These are phyloP conservation scores for Numenius arquata DNA, from an alignment of 2,113 vertebrate species.

Conservation along the genomic window DNA sequence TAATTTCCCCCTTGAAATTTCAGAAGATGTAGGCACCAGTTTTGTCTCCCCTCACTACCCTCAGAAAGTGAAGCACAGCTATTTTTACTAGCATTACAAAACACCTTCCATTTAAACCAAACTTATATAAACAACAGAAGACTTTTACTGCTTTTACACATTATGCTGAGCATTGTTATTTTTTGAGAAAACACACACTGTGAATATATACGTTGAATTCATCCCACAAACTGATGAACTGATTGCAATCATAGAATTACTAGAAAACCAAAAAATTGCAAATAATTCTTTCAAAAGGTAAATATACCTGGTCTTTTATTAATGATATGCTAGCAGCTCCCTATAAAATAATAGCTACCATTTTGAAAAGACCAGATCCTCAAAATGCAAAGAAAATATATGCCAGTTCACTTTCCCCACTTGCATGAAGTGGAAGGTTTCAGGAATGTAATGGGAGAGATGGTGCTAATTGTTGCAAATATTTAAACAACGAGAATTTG, in stretches of 20 bases:
- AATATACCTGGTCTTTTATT: background rate
- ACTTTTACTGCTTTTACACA: background rate
- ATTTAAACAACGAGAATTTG: background rate
- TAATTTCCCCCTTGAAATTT: conserved; percentile 3
- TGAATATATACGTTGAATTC: background rate
- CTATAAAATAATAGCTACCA: background rate
- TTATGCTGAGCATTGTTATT: background rate
- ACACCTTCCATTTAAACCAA: conserved; percentile 21
- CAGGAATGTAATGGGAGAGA: background rate
- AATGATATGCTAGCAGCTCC: background rate
- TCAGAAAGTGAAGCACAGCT: background rate
- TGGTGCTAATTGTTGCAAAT: background rate
- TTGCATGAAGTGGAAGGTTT: background rate
- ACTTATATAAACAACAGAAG: conserved; percentile 8
- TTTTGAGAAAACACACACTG: background rate
- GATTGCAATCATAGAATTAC: background rate
- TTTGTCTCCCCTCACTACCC: background rate
- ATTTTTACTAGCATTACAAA: conserved; percentile 37
- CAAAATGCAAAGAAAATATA: background rate
- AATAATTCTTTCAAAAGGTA: background rate
- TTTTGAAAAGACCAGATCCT: background rate
- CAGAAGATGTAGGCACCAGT: background rate
- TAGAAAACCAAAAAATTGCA: background rate
- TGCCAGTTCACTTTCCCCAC: background rate
- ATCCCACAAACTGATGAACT: background rate